These are phyloP conservation scores for Heliconius hermathena DNA, from an alignment of 1,140 invertebrate species.

Conservation along the genomic window DNA sequence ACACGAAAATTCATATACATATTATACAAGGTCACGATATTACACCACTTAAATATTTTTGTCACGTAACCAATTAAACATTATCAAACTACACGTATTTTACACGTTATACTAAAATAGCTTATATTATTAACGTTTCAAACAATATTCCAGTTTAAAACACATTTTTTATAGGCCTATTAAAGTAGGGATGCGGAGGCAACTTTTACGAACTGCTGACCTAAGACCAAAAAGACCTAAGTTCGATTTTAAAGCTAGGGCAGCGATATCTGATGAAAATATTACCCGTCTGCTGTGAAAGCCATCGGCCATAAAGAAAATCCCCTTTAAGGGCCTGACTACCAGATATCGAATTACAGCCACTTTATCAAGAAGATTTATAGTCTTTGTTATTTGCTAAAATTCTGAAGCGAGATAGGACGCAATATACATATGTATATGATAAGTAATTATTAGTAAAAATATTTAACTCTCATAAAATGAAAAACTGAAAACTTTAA, in stretches of 20 bases:
- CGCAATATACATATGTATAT: neutral
- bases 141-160: neutral
- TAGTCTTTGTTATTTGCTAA: conserved; percentile 34
- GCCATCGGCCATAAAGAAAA: conserved; percentile 34
- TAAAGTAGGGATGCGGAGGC: neutral
- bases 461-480: no score
- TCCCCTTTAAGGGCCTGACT: conserved; percentile 34
- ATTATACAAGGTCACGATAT: no score
- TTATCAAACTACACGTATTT: neutral
- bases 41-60: neutral
- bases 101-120: neutral
- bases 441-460: neutral
- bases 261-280: conserved; percentile 29
- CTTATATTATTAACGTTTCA: neutral
- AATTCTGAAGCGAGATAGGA: conserved; percentile 25
- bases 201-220: conserved; percentile 18
- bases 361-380: conserved; percentile 46
- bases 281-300: conserved; percentile 17
- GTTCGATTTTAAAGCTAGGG: conserved; percentile 28
- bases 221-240: neutral
- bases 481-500: no score
- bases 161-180: neutral
- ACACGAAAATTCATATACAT: no score
- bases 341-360: conserved; percentile 38
- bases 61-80: neutral